phyloP scores from a whole-genome alignment of 2,797 vertebrate species.

The Scarus forsteni region DNA sequence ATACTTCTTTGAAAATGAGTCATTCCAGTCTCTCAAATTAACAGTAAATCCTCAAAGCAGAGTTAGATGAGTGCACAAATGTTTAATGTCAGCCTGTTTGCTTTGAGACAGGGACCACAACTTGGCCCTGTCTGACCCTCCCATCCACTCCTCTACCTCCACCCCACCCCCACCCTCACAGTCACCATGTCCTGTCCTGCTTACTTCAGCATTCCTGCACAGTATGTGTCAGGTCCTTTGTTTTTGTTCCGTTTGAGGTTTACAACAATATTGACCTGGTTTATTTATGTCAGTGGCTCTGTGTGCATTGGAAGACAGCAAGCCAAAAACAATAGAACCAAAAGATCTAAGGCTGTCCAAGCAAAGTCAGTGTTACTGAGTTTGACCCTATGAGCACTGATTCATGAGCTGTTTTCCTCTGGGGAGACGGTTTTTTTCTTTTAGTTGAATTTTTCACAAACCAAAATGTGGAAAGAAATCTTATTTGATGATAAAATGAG shows the following conservation, averaged over 20 bases:
- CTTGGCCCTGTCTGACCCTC: slow-evolving; percentile 42
- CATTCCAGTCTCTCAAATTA: neutral
- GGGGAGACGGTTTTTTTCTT: slow-evolving; percentile 18
- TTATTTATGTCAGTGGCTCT: slow-evolving; percentile 63
- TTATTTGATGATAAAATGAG: neutral
- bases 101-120: slow-evolving; percentile 44
- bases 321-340: slow-evolving; percentile 68
- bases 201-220: slow-evolving; percentile 68
- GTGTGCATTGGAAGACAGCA: slow-evolving; percentile 26
- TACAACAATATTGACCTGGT: slow-evolving; percentile 55
- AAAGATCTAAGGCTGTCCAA: slow-evolving; percentile 40
- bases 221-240: slow-evolving; percentile 67
- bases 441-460: slow-evolving; percentile 26
- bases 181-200: slow-evolving; percentile 46
- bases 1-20: neutral
- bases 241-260: slow-evolving; percentile 61
- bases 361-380: slow-evolving; percentile 37
- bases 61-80: slow-evolving; percentile 8
- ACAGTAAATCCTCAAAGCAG: neutral
- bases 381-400: slow-evolving; percentile 43
- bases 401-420: slow-evolving; percentile 45
- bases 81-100: slow-evolving; percentile 35
- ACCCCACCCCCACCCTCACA: slow-evolving; percentile 47
- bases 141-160: slow-evolving; percentile 9
- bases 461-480: slow-evolving; percentile 1